Evolutionary conservation across 92 coral and sea anemone genomes (phyloP), one percentile per base, ranked within the genome.

Genomic region (Zoanthus sansibaricus): DNA sequence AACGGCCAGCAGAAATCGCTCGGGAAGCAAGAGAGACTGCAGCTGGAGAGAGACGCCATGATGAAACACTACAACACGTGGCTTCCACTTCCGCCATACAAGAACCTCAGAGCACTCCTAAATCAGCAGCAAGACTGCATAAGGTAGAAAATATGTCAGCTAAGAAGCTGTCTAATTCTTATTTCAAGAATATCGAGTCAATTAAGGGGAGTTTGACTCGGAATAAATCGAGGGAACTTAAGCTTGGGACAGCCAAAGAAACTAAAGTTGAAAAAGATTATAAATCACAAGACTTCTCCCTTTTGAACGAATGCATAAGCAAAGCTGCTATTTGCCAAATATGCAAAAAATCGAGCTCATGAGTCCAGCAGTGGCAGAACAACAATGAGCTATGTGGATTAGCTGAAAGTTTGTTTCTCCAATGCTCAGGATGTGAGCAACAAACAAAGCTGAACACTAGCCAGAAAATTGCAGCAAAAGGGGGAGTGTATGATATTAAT

Each of bases 61-160:
- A 72, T 72, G 77, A 5, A 44, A 66, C 32, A 66, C 71, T 18
- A 66, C 71, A 66, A 66, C 32, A n/a, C 71, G 33, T 18, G 33
- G 37, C 77, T 73, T 72, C 77, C 3, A 72, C 77, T 14, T 76
- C 68, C 9, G 4, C 82, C n/a, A 31, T 0, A 47, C 18, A 11
- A 76, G 55, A 76, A 25, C 48, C 80, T 20, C 66, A 20, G 37
- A 55, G 82, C 82, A 76, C 82, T 32, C 82, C 82, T 15, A 76
- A 20, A 76, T 54, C 82, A 76, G 66, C 47, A 30, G 21, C 82
- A 47, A 25, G 67, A 25, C 56, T 76, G 47, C 82, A 52, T 0
- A 54, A 52, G 64, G 55, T 76, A 76, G 82, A 48, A 49, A 76
- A 76, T 31, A 20, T 21, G 44, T 76, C 80, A 55, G 79, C 62